phyloP scores from a whole-genome alignment of 2,888 invertebrate species.

The Leucoptera coffeella region DNA sequence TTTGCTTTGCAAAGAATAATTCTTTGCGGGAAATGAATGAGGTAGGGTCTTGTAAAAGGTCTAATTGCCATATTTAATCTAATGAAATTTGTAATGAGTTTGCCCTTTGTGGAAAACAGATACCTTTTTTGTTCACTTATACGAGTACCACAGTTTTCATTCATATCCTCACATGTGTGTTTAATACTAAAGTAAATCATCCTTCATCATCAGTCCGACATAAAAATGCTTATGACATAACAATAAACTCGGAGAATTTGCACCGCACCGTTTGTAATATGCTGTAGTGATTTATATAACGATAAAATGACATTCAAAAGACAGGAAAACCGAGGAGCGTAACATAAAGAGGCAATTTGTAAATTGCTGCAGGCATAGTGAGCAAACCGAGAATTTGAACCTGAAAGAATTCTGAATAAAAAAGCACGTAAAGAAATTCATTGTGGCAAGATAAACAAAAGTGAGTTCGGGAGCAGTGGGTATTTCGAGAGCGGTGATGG shows the following conservation, averaged over 20 bases:
- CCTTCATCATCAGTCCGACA: too few relatives aligned
- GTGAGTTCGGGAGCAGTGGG: too few relatives aligned
- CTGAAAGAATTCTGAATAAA: conserved; percentile 50
- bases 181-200: too few relatives aligned
- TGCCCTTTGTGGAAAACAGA: too few relatives aligned
- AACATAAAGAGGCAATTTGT: conserved; percentile 54
- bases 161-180: too few relatives aligned
- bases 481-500: too few relatives aligned
- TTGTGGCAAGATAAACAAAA: conserved; percentile 48
- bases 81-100: conserved; percentile 25
- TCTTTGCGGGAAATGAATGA: conserved; percentile 32
- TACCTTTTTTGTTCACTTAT: too few relatives aligned
- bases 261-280: too few relatives aligned
- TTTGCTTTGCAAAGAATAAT: conserved; percentile 39
- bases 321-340: conserved; percentile 49
- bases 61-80: conserved; percentile 38
- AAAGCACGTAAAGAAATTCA: conserved; percentile 36
- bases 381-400: conserved; percentile 44
- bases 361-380: conserved; percentile 49
- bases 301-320: conserved; percentile 52
- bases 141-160: too few relatives aligned
- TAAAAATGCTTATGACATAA: too few relatives aligned
- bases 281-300: conserved; percentile 41
- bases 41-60: conserved; percentile 32
- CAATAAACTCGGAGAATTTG: too few relatives aligned